Conservation (phyloP, 2,797 vertebrate genomes). For the Allobates femoralis region DNA sequence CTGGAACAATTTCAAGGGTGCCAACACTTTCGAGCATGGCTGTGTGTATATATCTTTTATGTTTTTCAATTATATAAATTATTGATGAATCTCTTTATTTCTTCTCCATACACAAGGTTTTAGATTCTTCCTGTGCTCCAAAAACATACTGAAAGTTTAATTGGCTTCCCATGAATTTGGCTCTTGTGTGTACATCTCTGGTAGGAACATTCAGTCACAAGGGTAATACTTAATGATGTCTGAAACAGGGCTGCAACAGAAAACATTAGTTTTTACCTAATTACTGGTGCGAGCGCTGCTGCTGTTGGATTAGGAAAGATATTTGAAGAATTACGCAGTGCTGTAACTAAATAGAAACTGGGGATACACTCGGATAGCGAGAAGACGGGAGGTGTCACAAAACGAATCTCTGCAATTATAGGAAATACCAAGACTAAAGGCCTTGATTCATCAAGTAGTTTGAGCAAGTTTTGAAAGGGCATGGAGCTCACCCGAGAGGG, state of each 20-base stretch:
- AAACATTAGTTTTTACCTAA: background rate
- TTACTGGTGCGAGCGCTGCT: background rate
- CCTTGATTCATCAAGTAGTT: too few species aligned
- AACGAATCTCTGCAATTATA: background rate
- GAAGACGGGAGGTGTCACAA: too few species aligned
- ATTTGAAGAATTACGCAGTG: background rate
- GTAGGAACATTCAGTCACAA: conserved; percentile 14
- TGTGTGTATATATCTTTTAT: too few species aligned
- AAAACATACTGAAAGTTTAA: background rate
- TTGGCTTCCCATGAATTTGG: conserved; percentile 4
- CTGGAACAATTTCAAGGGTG: too few species aligned
- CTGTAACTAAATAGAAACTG: background rate
- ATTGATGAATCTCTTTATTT: background rate
- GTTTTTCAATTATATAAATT: background rate
- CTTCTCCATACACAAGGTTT: background rate
- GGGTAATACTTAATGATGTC: conserved; percentile 3
- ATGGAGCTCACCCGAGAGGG: too few species aligned
- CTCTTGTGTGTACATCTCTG: background rate
- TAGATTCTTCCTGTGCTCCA: background rate
- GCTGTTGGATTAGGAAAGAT: background rate
- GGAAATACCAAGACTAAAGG: too few species aligned
- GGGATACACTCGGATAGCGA: too few species aligned
- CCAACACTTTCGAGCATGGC: too few species aligned
- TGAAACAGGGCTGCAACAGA: background rate
- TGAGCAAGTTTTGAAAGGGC: too few species aligned